Evolutionary conservation across 2,113 vertebrate genomes (phyloP), one percentile per base, ranked within the genome.

Genomic region (Synchiropus splendidus): DNA sequence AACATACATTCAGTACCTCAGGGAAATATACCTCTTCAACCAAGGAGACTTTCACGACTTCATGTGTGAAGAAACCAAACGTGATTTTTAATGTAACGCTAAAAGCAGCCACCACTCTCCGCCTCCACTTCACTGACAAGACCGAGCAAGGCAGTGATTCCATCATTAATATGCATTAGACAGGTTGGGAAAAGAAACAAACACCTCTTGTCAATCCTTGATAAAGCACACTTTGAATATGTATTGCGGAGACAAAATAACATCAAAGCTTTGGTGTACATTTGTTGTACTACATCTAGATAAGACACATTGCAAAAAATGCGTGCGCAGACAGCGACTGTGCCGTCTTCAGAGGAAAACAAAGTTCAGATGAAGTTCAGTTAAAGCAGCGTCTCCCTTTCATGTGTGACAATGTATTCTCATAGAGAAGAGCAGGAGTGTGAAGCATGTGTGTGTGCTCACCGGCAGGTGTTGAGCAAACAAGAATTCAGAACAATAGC

Each of bases 111-210:
- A 2, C 30, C 38, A 27, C 21, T 27, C 4, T 27, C 4, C 21
- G 8, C 21, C 21, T 27, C 21, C 21, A 27, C 21, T 27, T 27
- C 8, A 27, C 8, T 27, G 4, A 27, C 21, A n/a, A n/a, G n/a
- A 5, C 21, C 8, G 4, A 27, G 4, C 21, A 5, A 63, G 67
- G 16, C 12, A 61, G 36, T 58, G 46, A 63, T 82, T 58, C 43
- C 30, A 27, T 32, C 57, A 83, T 85, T 82, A 83, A 85, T 86
- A 89, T 89, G 89, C 79, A 88, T 84, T 69, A 55, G 51, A 70
- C 21, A 27, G 21, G n/a, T 27, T 27, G 21, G 81, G 50, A 34
- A 51, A 72, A 70, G 77, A 65, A 75, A 84, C 67, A 75, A 83
- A 83, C 61, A 63, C 70, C 57, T 78, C 79, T 76, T 58, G 51